Conservation (phyloP, 2,113 vertebrate species). For the Amphiprion ocellaris region DNA sequence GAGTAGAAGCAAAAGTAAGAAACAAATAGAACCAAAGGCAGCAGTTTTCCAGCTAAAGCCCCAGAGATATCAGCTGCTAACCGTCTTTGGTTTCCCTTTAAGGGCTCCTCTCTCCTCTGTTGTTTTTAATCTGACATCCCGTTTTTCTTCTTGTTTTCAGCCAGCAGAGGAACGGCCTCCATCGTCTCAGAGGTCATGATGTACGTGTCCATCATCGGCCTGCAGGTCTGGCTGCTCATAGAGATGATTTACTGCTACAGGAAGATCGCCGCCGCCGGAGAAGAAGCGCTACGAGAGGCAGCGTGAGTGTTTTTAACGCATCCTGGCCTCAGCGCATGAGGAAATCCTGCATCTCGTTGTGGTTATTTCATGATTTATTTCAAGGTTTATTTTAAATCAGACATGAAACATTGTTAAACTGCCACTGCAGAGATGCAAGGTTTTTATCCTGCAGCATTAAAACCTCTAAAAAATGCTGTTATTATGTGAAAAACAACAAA, state of each 20-base stretch:
- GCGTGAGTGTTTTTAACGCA: conserved; percentile 82
- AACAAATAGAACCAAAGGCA: no score
- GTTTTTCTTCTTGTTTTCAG: conserved; percentile 66
- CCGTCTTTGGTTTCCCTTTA: no score
- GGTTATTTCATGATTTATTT: no score
- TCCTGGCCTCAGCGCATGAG: neutral
- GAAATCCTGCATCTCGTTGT: neutral
- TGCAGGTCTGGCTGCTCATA: conserved; percentile 93
- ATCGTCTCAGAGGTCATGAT: conserved; percentile 95
- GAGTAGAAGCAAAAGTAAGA: no score
- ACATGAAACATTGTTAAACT: neutral
- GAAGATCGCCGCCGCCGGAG: conserved; percentile 89
- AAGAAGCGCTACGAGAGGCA: conserved; percentile 89
- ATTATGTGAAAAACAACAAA: no score
- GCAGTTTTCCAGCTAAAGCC: no score
- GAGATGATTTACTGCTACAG: conserved; percentile 96
- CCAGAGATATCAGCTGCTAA: no score
- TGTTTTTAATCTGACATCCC: no score
- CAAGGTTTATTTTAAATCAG: no score
- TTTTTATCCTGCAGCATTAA: neutral
- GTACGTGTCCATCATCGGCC: conserved; percentile 93
- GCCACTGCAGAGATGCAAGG: neutral
- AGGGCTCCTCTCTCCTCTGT: no score
- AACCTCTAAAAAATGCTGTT: no score
- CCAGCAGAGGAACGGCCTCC: conserved; percentile 89